Conservation (phyloP, 2,888 invertebrate species). For the Pheosia gnoma region DNA sequence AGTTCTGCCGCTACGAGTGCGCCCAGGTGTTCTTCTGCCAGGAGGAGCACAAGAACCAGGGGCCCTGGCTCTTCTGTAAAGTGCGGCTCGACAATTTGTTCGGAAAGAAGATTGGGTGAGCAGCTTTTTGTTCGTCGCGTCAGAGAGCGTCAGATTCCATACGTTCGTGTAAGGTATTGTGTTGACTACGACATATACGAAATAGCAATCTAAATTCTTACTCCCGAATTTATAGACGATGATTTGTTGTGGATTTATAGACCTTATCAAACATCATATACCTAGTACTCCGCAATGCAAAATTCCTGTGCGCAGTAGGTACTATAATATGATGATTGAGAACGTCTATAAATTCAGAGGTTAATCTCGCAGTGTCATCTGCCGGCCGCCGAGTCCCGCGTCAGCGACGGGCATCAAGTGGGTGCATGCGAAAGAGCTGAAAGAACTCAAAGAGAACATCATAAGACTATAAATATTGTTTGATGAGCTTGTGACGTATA, state of each 20-base stretch:
- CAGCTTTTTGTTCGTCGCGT: slow-evolving; percentile 12
- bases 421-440: slow-evolving; percentile 69
- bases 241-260: no score
- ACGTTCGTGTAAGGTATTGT: no score
- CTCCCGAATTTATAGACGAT: no score
- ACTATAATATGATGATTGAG: no score
- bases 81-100: slow-evolving; percentile 86
- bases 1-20: slow-evolving; percentile 87
- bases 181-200: no score
- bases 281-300: no score
- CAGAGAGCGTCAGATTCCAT: no score
- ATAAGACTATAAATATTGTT: slow-evolving; percentile 17
- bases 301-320: no score
- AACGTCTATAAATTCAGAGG: no score
- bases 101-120: slow-evolving; percentile 67
- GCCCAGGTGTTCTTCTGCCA: slow-evolving; percentile 91
- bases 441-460: slow-evolving; percentile 57
- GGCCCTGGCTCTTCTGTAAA: slow-evolving; percentile 90
- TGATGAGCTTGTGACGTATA: slow-evolving; percentile 16
- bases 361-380: slow-evolving; percentile 51
- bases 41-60: slow-evolving; percentile 96
- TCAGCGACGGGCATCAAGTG: slow-evolving; percentile 78
- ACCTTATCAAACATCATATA: no score
- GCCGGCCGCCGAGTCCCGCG: slow-evolving; percentile 68
- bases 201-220: no score